Conservation (phyloP, 1,140 invertebrate species). For the Battus philenor region DNA sequence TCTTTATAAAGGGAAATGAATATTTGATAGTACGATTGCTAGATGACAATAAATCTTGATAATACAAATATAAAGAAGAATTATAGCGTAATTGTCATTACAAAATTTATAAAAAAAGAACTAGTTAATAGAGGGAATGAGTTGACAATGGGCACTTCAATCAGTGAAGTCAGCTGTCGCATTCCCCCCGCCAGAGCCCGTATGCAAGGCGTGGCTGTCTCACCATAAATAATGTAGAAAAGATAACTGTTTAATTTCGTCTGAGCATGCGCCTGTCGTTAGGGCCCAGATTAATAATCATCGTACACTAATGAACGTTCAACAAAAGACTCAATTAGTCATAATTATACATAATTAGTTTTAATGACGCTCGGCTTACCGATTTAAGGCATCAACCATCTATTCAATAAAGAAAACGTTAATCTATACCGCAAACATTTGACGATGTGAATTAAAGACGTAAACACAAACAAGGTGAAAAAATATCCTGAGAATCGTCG, state of each 20-base stretch:
- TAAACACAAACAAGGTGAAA: too few species aligned
- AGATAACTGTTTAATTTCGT: slow-evolving; percentile 23
- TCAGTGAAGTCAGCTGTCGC: slow-evolving; percentile 47
- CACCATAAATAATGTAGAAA: slow-evolving; percentile 21
- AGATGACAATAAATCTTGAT: too few species aligned
- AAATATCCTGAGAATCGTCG: too few species aligned
- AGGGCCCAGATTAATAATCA: slow-evolving; percentile 27
- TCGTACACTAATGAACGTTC: slow-evolving; percentile 32
- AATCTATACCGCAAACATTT: neutral
- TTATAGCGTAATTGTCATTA: slow-evolving; percentile 8
- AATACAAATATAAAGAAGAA: too few species aligned
- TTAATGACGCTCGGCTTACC: slow-evolving; percentile 27
- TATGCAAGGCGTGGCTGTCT: slow-evolving; percentile 14
- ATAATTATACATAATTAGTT: slow-evolving; percentile 37
- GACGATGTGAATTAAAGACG: neutral
- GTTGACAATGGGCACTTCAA: slow-evolving; percentile 43
- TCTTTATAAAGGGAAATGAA: too few species aligned
- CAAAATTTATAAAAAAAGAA: slow-evolving; percentile 8
- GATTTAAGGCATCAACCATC: slow-evolving; percentile 20
- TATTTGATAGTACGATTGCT: too few species aligned
- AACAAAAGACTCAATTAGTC: slow-evolving; percentile 36
- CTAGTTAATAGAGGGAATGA: slow-evolving; percentile 32
- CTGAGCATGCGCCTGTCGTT: slow-evolving; percentile 16
- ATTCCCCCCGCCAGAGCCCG: slow-evolving; percentile 36
- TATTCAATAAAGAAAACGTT: slow-evolving; percentile 9